Evolutionary conservation across 2,113 vertebrate species (phyloP).

Genomic region (Emydocephalus ijimae): DNA sequence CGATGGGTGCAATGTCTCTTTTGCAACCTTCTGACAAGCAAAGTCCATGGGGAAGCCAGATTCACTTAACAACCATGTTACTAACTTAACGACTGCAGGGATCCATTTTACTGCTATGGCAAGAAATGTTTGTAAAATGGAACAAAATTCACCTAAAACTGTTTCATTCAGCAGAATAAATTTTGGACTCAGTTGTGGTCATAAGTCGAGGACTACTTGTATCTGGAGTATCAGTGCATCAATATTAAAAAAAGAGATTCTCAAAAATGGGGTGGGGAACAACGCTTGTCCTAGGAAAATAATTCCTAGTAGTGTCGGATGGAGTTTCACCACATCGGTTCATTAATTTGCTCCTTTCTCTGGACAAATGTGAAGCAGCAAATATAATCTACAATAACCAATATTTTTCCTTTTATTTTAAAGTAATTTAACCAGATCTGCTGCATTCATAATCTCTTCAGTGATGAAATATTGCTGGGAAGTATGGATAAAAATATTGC

Average conservation of each 20-base stretch:
- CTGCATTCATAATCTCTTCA: constrained; percentile 66
- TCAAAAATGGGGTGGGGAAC: not conserved
- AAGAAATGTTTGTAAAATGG: not conserved
- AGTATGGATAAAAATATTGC: constrained; percentile 97
- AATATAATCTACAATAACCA: not conserved
- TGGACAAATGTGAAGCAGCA: not conserved
- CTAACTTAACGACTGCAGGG: not conserved
- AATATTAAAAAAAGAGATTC: not conserved
- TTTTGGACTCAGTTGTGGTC: not conserved
- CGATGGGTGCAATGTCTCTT: not conserved
- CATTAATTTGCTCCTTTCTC: not conserved
- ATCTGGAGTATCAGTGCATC: not conserved
- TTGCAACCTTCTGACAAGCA: not conserved
- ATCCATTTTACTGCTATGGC: not conserved
- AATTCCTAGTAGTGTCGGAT: not conserved
- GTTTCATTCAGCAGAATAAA: not conserved
- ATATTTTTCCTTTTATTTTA: constrained; percentile 37
- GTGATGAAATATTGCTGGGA: constrained; percentile 86
- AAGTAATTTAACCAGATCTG: constrained; percentile 59
- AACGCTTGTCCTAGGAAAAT: not conserved
- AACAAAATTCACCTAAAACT: not conserved
- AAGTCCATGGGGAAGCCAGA: not conserved
- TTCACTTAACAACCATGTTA: not conserved
- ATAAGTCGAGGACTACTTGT: not conserved
- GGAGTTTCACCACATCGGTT: not conserved